Evolutionary conservation across 2,797 vertebrate species (phyloP), one percentile per base, ranked within the genome.

Genomic region (Nothura maculosa): DNA sequence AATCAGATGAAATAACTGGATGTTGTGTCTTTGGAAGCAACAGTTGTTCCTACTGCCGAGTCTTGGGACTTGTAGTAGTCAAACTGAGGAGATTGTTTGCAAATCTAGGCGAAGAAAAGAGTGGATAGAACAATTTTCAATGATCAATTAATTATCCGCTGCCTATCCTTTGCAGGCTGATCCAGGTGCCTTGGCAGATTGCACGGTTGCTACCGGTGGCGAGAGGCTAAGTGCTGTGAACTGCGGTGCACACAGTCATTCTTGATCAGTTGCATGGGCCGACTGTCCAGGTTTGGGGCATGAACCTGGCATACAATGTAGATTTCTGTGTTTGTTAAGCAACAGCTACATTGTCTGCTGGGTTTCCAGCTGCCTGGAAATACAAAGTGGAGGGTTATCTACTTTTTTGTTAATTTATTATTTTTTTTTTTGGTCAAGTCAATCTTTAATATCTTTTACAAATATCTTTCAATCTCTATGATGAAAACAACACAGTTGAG

Each of bases 291-390:
- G 98, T 98, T 96, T 98, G 89, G 90, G 98, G 99, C 98, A 97
- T 98, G 99, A 98, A 99, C 99, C 99, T 99, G 99, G 99, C 99
- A 99, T 99, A 99, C 99, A 99, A 99, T 99, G 99, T 99, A 99
- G 99, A 99, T 99, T 99, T 98, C 99, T 99, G 99, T 99, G 99
- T 99, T 98, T 98, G 97, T 98, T 97, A 98, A 98, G 98, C 98
- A 99, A 99, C 99, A 99, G 99, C 99, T 99, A 99, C 99, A 99
- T 99, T 99, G 99, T 99, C 99, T 99, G 99, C 99, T 99, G 99
- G 99, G 99, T 99, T 99, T 99, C 99, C 98, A 98, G 99, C 98
- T 98, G 97, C 98, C 98, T 98, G 98, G 97, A 97, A 98, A 96
- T 95, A 78, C 90, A 36, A 96, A 95, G 76, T 93, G 81, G 91